phyloP scores from a whole-genome alignment of 2,797 vertebrate species.

The Enteromius unitaeniatus region DNA sequence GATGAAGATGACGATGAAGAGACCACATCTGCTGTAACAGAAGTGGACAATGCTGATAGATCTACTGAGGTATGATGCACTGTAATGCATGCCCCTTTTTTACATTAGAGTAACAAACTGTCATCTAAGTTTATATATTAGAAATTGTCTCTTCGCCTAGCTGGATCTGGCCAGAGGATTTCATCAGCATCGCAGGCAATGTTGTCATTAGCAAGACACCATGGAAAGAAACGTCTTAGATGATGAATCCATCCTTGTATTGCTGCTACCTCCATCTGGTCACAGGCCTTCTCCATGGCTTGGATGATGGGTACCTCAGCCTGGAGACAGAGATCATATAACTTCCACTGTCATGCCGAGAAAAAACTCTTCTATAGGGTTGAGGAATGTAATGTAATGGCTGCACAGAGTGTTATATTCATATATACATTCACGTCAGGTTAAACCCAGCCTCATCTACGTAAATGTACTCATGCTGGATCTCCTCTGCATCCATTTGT shows the following conservation, averaged over 20 bases:
- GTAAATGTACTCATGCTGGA: no score
- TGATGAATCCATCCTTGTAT: constrained; percentile 16
- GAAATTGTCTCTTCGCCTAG: background rate
- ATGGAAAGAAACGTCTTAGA: constrained; percentile 27
- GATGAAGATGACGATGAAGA: no score
- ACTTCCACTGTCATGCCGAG: constrained; percentile 8
- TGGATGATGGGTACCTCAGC: constrained; percentile 26
- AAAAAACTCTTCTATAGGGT: background rate
- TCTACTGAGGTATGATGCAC: no score
- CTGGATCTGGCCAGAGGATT: background rate
- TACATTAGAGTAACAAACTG: no score
- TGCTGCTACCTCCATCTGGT: constrained; percentile 17
- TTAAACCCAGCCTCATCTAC: no score
- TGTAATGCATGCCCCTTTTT: no score
- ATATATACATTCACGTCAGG: no score
- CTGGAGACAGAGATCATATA: constrained; percentile 26
- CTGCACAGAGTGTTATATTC: background rate
- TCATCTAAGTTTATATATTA: background rate
- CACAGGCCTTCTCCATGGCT: background rate
- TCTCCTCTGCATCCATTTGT: no score
- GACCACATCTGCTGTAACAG: no score
- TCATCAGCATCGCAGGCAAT: background rate
- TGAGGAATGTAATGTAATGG: background rate
- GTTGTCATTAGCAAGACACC: constrained; percentile 31
- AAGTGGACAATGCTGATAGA: no score